phyloP scores from a whole-genome alignment of 2,113 vertebrate species.

The Nansenia antarctica region DNA sequence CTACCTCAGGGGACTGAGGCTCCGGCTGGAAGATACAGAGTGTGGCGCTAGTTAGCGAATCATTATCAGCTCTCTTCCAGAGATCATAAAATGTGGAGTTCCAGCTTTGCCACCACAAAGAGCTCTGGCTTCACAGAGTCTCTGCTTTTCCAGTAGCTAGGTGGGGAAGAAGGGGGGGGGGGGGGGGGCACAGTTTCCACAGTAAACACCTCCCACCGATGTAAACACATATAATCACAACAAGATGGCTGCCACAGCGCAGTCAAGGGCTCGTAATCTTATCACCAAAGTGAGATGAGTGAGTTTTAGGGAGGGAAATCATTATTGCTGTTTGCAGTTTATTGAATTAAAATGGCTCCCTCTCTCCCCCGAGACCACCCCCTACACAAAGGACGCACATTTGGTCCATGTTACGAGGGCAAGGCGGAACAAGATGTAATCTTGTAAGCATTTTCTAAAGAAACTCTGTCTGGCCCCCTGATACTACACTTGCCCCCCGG shows the following conservation, averaged over 20 bases:
- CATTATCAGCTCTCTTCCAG: conserved; percentile 54
- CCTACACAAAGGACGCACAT: conserved; percentile 48
- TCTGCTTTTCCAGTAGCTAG: conserved; percentile 60
- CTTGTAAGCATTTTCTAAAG: conserved; percentile 32
- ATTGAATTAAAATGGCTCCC: conserved; percentile 67
- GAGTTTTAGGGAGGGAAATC: conserved; percentile 41
- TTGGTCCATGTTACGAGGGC: conserved; percentile 35
- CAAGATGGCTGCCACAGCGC: conserved; percentile 64
- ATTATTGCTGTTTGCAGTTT: conserved; percentile 55
- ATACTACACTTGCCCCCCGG: conserved; percentile 10
- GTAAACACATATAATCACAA: conserved; percentile 75
- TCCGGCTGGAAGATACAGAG: conserved; percentile 29
- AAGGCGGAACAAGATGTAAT: conserved; percentile 46
- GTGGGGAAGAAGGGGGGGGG: conserved; percentile 28
- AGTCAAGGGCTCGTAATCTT: conserved; percentile 51
- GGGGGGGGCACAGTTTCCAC: conserved; percentile 57
- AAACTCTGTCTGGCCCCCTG: conserved; percentile 35
- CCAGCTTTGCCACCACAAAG: not conserved
- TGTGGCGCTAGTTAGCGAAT: conserved; percentile 49
- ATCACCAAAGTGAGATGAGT: conserved; percentile 60
- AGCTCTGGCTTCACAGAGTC: conserved; percentile 44
- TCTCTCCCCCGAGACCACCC: conserved; percentile 60
- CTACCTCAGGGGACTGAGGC: conserved; percentile 35
- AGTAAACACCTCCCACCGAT: conserved; percentile 68
- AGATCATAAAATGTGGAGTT: conserved; percentile 50